Evolutionary conservation across 2,113 vertebrate species (phyloP).

Genomic region (Coregonus clupeaformis): DNA sequence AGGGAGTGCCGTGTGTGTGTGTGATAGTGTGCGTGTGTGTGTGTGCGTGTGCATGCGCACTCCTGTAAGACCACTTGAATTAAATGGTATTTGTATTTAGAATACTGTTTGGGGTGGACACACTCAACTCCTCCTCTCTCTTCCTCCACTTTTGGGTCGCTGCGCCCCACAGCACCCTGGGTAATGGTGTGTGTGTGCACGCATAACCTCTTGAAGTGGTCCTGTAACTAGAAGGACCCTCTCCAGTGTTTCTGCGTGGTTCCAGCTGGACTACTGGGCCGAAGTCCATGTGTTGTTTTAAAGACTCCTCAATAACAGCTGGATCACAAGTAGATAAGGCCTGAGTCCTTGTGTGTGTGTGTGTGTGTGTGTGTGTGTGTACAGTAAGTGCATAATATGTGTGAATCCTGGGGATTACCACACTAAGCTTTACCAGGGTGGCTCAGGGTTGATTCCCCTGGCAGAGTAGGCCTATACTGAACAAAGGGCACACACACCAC

Average conservation of each 20-base stretch:
- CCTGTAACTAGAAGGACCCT: neutral
- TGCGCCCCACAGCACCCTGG: too few species aligned
- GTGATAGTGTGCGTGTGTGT: constrained; percentile 5
- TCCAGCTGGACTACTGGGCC: neutral
- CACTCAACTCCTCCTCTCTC: too few species aligned
- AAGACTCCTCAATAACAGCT: neutral
- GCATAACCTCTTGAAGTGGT: neutral
- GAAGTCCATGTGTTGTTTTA: neutral
- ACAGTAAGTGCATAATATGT: neutral
- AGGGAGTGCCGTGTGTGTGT: neutral
- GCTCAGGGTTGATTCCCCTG: neutral
- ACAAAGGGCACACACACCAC: neutral
- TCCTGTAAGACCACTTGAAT: neutral
- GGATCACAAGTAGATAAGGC: neutral
- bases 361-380: constrained; percentile 13
- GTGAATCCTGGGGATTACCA: neutral
- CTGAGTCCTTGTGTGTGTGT: neutral
- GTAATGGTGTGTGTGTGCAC: neutral
- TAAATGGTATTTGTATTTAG: too few species aligned
- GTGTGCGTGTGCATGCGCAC: neutral
- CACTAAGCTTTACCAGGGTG: neutral
- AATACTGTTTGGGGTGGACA: too few species aligned
- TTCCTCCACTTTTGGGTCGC: too few species aligned
- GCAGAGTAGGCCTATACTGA: neutral
- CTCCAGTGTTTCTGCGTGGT: neutral